phyloP scores from a whole-genome alignment of 2,888 invertebrate genomes.

The Mythimna pallens region DNA sequence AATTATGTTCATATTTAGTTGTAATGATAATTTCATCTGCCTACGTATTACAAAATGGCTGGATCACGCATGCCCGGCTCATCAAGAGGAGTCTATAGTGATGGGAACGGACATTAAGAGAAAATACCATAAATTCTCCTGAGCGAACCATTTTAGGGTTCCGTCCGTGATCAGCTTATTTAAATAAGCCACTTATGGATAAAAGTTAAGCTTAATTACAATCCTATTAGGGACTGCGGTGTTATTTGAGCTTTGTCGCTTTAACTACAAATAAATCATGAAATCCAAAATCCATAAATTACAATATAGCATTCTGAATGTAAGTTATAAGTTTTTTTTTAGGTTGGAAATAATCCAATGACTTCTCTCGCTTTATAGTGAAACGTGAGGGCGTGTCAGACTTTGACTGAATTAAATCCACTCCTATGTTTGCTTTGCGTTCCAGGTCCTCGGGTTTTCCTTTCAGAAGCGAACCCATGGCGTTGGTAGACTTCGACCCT shows the following conservation, averaged over 20 bases:
- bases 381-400: no score
- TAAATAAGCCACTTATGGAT: conserved; percentile 47
- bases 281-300: not conserved
- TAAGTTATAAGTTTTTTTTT: no score
- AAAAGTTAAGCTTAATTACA: conserved; percentile 33
- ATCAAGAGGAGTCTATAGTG: conserved; percentile 28
- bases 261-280: not conserved
- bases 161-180: conserved; percentile 39
- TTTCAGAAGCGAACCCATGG: no score
- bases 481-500: no score
- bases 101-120: conserved; percentile 55
- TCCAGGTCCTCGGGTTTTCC: no score
- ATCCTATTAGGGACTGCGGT: conserved; percentile 4
- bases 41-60: conserved; percentile 32
- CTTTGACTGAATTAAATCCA: no score
- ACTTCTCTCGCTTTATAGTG: no score
- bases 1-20: conserved; percentile 47
- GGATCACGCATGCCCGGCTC: conserved; percentile 29
- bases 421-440: no score
- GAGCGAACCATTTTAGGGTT: conserved; percentile 31
- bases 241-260: conserved; percentile 13
- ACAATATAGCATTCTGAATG: no score
- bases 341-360: no score
- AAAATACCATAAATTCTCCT: conserved; percentile 58
- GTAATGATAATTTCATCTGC: conserved; percentile 47